Evolutionary conservation across 1,140 invertebrate genomes (phyloP), one percentile per base, ranked within the genome.

Genomic region (Lepidostoma basale): DNA sequence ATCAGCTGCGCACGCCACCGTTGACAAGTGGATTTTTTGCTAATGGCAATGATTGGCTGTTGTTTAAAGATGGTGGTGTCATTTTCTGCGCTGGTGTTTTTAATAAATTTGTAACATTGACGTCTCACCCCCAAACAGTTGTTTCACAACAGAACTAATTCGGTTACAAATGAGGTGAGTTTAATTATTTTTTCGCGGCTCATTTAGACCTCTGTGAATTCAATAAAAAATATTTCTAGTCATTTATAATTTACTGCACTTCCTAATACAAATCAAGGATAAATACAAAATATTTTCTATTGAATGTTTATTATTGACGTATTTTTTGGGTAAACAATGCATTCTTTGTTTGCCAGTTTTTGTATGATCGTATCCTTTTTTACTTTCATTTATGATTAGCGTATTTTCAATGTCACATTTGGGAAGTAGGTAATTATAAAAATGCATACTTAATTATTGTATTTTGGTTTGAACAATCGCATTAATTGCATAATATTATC

Each of bases 21-120:
- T n/a, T 60, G 56, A 60, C 56, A 60, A 54, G 52, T 16, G 52
- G 10, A n/a, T 16, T 54, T 49, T 56, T 56, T 14, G 18, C 33
- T 12, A 6, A 9, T n/a, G 33, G 56, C 33, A 22, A 60, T 40
- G 25, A 22, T 60, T 40, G 8, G 12, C 23, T 40, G 56, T 60
- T 60, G 56, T 60, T 59, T 60, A 60, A 60, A 60, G 56, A 60
- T 60, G 56, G 56, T 40, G 56, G 49, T 60, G 14, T 10, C 16
- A 12, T 42, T 60, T 26, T 20, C 28, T 40, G 6, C 36, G 12
- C 39, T n/a, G 14, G 56, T 60, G 14, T 60, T 60, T 42, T 44
- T 60, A 60, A 22, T 60, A n/a, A 60, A 60, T 40, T 26, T 54
- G 28, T 26, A 26, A 23, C 12, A 20, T 54, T 54, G 3, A n/a